phyloP scores from a whole-genome alignment of 2,113 vertebrate genomes.

The Centrocercus urophasianus region DNA sequence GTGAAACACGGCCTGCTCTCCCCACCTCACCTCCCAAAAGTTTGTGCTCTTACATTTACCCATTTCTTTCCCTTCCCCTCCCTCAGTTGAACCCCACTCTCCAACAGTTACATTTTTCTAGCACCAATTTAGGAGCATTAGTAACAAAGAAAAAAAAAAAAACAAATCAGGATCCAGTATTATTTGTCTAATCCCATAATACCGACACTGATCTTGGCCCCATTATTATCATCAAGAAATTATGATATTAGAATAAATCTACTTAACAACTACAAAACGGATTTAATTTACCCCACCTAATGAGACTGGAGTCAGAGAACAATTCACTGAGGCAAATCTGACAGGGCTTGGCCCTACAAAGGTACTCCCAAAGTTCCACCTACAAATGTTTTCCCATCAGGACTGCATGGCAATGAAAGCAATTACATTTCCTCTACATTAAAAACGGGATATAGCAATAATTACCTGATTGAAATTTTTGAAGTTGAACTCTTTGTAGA shows the following conservation, averaged over 20 bases:
- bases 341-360: background rate
- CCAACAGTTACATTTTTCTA: background rate
- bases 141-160: background rate
- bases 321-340: background rate
- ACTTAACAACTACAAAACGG: background rate
- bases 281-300: slow-evolving; percentile 14
- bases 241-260: background rate
- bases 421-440: slow-evolving; percentile 1
- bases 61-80: background rate
- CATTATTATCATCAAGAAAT: background rate
- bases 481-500: slow-evolving; percentile 96
- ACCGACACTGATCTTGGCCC: background rate
- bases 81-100: background rate
- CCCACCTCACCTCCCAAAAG: background rate
- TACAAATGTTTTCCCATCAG: slow-evolving; percentile 31
- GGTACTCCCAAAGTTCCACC: slow-evolving; percentile 4
- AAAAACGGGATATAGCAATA: background rate
- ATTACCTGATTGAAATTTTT: slow-evolving; percentile 94
- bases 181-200: background rate
- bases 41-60: background rate
- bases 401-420: background rate
- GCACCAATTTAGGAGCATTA: background rate
- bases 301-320: background rate
- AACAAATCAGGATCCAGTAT: background rate
- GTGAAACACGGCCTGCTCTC: fast-evolving